Base-by-base conservation (phyloP, 2,888 invertebrate species). In the Drosophila ochracea region DNA sequence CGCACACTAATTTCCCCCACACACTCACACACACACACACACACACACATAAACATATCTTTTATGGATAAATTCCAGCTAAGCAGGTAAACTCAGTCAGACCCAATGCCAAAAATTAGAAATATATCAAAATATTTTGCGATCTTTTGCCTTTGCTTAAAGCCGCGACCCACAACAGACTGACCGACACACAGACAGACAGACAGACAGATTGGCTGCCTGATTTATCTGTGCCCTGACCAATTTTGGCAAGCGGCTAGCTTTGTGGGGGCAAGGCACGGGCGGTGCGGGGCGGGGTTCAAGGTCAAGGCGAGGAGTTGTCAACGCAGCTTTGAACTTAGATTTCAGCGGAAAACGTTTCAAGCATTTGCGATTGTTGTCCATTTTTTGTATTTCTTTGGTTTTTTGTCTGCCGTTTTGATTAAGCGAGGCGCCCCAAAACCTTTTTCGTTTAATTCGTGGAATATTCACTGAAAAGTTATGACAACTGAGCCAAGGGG, bases 261-360 rank as follows among this genome's bases (percentile, higher is more conserved):
- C 41, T 30, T n/a, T 21, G 21, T 4, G 11, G 11, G 43, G 31
- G 11, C 3, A 5, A 2, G 3, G 49, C 28, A 5, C 52, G 5
- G 25, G 3, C 41, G n/a, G 5, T n/a, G n/a, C 13, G 1, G 21
- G 13, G 59, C 63, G 71, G 60, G 47, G 47, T 25, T 16, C 88
- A 89, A 85, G 85, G 90, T 85, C 90, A 89, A 84, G 85, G 88
- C 83, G 53, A 87, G 76, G 39, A 57, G 59, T 89, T 89, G 90
- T 84, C 88, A 85, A 87, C 88, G 49, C 67, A 41, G 68, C 72
- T 78, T 76, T 72, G 70, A 78, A 83, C 84, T 74, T 84, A 82
- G 88, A 85, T 90, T 87, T 87, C 89, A 73, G 57, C 76, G 80
- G 84, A 90, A 87, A 78, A 60, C 33, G 53, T 67, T 67, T 86